phyloP scores from a whole-genome alignment of 1,140 invertebrate species.

The Drosophila navojoa region DNA sequence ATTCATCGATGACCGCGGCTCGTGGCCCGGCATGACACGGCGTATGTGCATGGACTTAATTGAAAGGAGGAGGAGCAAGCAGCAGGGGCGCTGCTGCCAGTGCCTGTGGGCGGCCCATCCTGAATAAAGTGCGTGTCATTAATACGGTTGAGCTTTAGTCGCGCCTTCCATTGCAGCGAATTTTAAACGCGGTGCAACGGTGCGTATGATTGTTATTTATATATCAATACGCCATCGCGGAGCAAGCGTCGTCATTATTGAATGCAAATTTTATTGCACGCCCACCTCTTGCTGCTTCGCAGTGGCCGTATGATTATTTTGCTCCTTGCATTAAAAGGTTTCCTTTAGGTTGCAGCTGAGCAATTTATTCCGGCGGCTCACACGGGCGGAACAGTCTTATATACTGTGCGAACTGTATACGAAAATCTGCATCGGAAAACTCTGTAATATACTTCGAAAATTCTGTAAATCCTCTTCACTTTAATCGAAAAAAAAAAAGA shows the following conservation, averaged over 20 bases:
- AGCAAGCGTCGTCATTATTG: slow-evolving; percentile 74
- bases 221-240: slow-evolving; percentile 57
- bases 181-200: slow-evolving; percentile 63
- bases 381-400: too few species aligned
- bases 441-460: neutral
- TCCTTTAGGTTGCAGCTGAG: neutral
- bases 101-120: neutral
- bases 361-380: neutral
- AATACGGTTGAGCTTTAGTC: slow-evolving; percentile 71
- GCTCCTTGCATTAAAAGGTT: neutral
- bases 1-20: slow-evolving; percentile 51
- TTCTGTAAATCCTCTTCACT: neutral
- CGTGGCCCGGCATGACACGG: slow-evolving; percentile 33
- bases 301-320: neutral
- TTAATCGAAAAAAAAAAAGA: neutral
- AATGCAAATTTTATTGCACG: slow-evolving; percentile 68
- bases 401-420: too few species aligned
- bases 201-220: slow-evolving; percentile 80
- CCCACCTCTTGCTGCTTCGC: neutral
- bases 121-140: slow-evolving; percentile 50
- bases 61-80: slow-evolving; percentile 53
- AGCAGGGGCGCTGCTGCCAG: neutral
- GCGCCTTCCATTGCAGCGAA: slow-evolving; percentile 52
- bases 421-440: too few species aligned
- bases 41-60: slow-evolving; percentile 61